Evolutionary conservation across 2,888 invertebrate species (phyloP), one percentile per base, ranked within the genome.

Genomic region (Hirtodrosophila alboralis): DNA sequence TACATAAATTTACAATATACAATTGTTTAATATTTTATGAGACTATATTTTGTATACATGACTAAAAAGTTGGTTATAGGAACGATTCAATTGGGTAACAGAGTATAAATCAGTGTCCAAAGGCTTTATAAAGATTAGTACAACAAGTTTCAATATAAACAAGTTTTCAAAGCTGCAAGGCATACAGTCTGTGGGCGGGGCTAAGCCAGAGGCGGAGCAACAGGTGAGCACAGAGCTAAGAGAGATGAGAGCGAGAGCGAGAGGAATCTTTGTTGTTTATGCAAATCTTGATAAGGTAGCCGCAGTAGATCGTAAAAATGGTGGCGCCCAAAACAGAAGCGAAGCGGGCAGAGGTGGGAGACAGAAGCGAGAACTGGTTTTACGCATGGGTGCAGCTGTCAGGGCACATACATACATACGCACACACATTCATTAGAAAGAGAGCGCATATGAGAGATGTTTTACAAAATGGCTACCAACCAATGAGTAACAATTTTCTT

Each of bases 341-440:
- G 41, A 63, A 28, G 16, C 14, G 27, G 18, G 9, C 16, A 36
- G 40, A 9, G 27, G 14, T 10, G 27, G 8, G 21, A 21, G 10
- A 30, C n/a, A 13, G 28, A 3, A 13, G 36, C 12, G 45, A 75
- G 62, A 79, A 79, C 79, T 81, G 79, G 79, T 79, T 79, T 84
- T 78, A 83, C 85, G 83, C 85, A 74, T 79, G 79, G 85, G 85
- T 86, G 79, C 87, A 67, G 61, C 34, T 10, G 16, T 21, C 18
- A 12, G 14, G 12, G 51, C 21, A 47, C 57, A 18, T 8, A 18
- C n/a, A 10, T 27, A 30, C 18, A 21, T 36, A 28, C 56, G 21
- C 54, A 33, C 21, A 26, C 31, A 48, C 30, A 28, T 16, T 13
- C 13, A 41, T 67, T 76, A 75, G 81, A 79, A 38, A 54, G 71